A percentile compares a stretch with the other conserved stretches of the same genome.
These are phyloP conservation scores for Anthopleura sola DNA, from an alignment of 64 coral and sea anemone genomes.

Conservation along the genomic window DNA sequence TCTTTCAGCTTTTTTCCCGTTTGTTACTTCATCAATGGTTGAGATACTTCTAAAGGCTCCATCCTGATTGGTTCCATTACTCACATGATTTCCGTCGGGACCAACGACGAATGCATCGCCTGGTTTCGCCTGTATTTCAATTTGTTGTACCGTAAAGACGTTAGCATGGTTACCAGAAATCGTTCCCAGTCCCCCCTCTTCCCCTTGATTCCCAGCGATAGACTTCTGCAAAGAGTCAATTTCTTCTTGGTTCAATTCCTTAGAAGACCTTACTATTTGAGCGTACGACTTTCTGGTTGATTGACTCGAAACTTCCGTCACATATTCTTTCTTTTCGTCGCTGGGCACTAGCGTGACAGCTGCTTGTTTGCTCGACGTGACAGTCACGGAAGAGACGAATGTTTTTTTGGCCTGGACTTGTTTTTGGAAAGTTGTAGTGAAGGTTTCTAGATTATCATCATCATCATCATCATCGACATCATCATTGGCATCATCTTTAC, in stretches of 20 bases:
- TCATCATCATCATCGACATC: conserved; percentile 9
- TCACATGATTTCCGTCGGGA: background rate
- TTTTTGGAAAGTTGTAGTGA: conserved; percentile 9
- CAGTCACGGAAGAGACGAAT: conserved; percentile 2
- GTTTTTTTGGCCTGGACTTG: conserved; percentile 21
- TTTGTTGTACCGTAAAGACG: background rate
- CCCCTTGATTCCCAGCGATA: background rate
- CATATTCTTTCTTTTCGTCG: background rate
- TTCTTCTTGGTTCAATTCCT: background rate
- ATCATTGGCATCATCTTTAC: background rate
- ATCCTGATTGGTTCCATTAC: background rate
- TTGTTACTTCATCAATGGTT: background rate
- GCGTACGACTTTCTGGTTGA: background rate
- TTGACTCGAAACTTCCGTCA: background rate
- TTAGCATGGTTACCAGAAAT: background rate
- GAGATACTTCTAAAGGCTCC: background rate
- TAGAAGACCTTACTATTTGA: background rate
- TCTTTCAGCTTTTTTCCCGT: background rate
- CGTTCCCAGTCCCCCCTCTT: background rate
- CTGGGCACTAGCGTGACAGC: background rate
- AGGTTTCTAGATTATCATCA: conserved; percentile 22
- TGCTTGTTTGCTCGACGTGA: conserved; percentile 9
- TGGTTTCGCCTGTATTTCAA: background rate
- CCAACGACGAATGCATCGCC: background rate
- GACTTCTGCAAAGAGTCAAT: background rate